A percentile compares a stretch with the other conserved stretches of the same genome.
Evolutionary conservation across 1,140 invertebrate species (phyloP).

Genomic region (Drosophila kikkawai): DNA sequence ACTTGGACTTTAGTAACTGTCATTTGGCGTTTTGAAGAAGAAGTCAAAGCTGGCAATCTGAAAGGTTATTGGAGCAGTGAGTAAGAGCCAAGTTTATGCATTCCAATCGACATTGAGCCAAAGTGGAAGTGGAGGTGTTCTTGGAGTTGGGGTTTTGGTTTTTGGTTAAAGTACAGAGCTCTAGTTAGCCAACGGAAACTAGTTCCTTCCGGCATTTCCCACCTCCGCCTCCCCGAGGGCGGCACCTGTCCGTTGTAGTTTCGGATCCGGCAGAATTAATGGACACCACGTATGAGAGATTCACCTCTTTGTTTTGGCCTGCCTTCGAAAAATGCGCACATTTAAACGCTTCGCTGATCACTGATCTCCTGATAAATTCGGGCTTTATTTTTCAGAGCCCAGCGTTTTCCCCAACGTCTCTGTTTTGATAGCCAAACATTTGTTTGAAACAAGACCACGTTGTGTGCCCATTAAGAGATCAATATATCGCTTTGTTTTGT

Average conservation of each 20-base stretch:
- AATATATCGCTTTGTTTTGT: conserved; percentile 68
- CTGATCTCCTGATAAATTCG: conserved; percentile 73
- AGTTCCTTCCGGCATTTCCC: conserved; percentile 73
- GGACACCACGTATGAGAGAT: conserved; percentile 67
- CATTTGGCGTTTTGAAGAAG: conserved; percentile 75
- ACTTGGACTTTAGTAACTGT: conserved; percentile 70
- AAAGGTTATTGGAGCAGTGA: conserved; percentile 76
- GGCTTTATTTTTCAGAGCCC: conserved; percentile 1
- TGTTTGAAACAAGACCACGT: conserved; percentile 55
- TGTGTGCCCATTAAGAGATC: conserved; percentile 74
- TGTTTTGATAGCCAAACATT: conserved; percentile 40
- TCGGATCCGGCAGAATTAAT: conserved; percentile 64
- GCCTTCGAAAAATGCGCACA: conserved; percentile 62
- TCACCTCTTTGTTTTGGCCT: conserved; percentile 34
- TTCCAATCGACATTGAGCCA: conserved; percentile 49
- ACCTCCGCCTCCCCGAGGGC: conserved; percentile 54
- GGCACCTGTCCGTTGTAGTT: conserved; percentile 47
- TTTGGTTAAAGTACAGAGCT: conserved; percentile 30
- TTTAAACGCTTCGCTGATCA: conserved; percentile 75
- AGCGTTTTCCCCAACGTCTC: conserved; percentile 48
- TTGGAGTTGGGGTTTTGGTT: background rate
- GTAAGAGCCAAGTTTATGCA: conserved; percentile 28
- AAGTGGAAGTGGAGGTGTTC: conserved; percentile 19
- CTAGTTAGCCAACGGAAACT: conserved; percentile 61
- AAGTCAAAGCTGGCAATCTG: conserved; percentile 44